A percentile compares a stretch with the other conserved stretches of the same genome.
Evolutionary conservation across 2,888 invertebrate genomes (phyloP).

Genomic region (Synanthedon andrenaeformis): DNA sequence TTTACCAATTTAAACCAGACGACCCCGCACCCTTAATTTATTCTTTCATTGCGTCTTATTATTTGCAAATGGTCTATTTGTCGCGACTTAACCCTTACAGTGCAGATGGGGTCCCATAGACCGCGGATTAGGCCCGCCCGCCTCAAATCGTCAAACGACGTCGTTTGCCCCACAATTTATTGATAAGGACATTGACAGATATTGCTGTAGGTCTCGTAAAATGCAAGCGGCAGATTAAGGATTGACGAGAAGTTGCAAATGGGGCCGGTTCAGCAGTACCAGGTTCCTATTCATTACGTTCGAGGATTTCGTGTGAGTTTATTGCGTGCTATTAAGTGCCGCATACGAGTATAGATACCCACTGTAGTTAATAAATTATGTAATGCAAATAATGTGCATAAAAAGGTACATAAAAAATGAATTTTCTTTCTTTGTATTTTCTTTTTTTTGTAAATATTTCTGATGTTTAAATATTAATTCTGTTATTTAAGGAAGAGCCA

Average conservation of each 20-base stretch:
- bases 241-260: constrained; percentile 59
- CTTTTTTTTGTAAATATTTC: too few species aligned
- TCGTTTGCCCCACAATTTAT: constrained; percentile 64
- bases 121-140: constrained; percentile 56
- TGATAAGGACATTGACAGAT: constrained; percentile 70
- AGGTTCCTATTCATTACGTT: constrained; percentile 43
- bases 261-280: constrained; percentile 38
- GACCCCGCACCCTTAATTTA: constrained; percentile 51
- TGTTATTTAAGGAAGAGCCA: too few species aligned
- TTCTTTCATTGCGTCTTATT: constrained; percentile 70
- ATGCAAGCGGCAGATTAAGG: constrained; percentile 64
- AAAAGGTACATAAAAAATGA: too few species aligned
- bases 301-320: constrained; percentile 32
- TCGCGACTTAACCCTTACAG: constrained; percentile 68
- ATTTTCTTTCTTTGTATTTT: too few species aligned
- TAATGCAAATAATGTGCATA: too few species aligned
- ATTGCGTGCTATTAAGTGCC: constrained; percentile 10
- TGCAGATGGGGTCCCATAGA: constrained; percentile 60
- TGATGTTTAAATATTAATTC: too few species aligned
- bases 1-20: constrained; percentile 3
- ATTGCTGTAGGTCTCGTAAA: constrained; percentile 63
- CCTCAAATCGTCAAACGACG: constrained; percentile 64
- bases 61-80: constrained; percentile 70
- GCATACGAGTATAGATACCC: background rate
- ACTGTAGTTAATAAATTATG: background rate